Evolutionary conservation across 2,113 vertebrate species (phyloP), one percentile per base, ranked within the genome.

Genomic region (Holacanthus passer): DNA sequence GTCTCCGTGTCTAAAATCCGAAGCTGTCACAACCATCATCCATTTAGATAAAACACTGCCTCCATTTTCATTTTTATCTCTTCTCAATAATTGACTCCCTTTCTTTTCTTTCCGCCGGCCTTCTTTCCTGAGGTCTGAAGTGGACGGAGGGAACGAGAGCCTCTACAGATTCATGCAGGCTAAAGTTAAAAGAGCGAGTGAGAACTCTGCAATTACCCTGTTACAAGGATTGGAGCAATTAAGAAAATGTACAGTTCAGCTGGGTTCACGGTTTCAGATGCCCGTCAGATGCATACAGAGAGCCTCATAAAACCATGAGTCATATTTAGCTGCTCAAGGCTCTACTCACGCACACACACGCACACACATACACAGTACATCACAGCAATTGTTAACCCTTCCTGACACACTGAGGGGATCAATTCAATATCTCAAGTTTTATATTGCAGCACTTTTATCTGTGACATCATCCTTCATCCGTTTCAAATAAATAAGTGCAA

Each of bases 191-290:
- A 82, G 45, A 45, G 12, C 47, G 47, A 71, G 41, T 41, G 47
- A 73, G 66, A 85, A 48, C 71, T 60, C 39, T 53, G 60, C 91
- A 93, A 93, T 94, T 93, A 94, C 81, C 86, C 82, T 77, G 88
- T 93, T 89, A 94, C 82, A 92, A 91, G 89, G 82, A 81, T 64
- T 50, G 56, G 41, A 39, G 82, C 92, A 94, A 92, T 94, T 92
- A 94, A 93, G 88, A 84, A 91, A 94, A 94, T 93, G 91, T 91
- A 91, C 84, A 89, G 90, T 92, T 94, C 88, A 92, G 85, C 67
- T 63, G 47, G 81, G 90, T 88, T 92, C 90, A 93, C 72, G 22
- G 91, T 90, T 92, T 92, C 80, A 91, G 89, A 87, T 73, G 70
- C 31, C 70, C 5, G 32, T 84, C 73, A 73, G 76, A 60, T 52